Base-by-base conservation (phyloP, 2,888 invertebrate species). In the Dione juno region DNA sequence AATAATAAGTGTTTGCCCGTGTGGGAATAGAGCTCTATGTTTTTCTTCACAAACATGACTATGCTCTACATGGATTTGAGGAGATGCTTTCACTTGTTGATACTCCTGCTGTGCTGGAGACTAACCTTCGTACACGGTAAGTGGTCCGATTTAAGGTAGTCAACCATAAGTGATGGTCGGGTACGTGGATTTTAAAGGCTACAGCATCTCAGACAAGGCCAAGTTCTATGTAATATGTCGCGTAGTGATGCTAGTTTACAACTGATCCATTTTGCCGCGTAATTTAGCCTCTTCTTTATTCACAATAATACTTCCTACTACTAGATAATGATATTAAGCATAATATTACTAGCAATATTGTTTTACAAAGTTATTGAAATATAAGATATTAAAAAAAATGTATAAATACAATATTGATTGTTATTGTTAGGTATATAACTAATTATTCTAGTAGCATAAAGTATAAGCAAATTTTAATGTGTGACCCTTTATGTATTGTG, bases 101-200 rank as follows among this genome's bases (percentile, higher is more conserved):
- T 90, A 75, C 81, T 90, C 73, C 78, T 83, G 14, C 79, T 86
- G 65, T 86, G 80, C 76, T 82, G 83, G 70, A 83, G 81, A 72
- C 78, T 87, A 78, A 86, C 87, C 64, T 76, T 79, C 13, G 87
- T 87, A 45, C 85, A 88, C 75, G 91, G 92, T 92, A 14, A 65
- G 69, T 57, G 19, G 13, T 66, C 61, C 37, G 54, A 37, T 28
- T 21, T 59, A 21, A 19, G 13, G 59, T 28, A 28, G 28, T 45
- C n/a, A 8, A 28, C 6, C 45, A n/a, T 43, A 61, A 9, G 43
- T 45, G n/a, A 45, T 45, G 21, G 45, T 43, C 0, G n/a, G 28
- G 10, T 28, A 21, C 7, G 28, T 45, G 16, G n/a, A 21, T 45
- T 45, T n/a, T 16, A 61, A 35, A 16, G 21, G 45, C 43, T 45